phyloP scores from a whole-genome alignment of 2,888 invertebrate species.

The Chloromyia formosa region DNA sequence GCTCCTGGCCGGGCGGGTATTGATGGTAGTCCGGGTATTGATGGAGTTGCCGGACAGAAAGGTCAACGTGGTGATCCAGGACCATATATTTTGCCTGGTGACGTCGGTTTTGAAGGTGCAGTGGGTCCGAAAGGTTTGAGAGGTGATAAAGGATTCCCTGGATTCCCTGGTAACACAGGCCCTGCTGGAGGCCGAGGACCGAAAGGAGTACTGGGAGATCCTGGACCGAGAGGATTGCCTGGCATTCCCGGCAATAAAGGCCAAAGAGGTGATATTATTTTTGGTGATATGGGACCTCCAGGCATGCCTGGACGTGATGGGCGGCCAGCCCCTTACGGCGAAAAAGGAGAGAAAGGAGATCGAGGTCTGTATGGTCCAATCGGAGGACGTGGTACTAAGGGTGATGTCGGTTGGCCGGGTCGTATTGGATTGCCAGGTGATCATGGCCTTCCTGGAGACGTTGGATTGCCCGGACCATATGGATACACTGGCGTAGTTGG shows the following conservation, averaged over 20 bases:
- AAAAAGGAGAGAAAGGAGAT: conserved; percentile 66
- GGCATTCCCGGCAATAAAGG: conserved; percentile 67
- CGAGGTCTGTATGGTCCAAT: conserved; percentile 68
- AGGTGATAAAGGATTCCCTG: conserved; percentile 66
- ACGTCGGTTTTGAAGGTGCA: conserved; percentile 61
- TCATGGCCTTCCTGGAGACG: conserved; percentile 47
- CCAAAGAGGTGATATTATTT: conserved; percentile 61
- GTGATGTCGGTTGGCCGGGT: conserved; percentile 57
- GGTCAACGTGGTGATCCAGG: conserved; percentile 64
- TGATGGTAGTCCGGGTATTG: conserved; percentile 62
- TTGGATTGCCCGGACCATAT: conserved; percentile 53
- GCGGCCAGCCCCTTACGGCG: conserved; percentile 58
- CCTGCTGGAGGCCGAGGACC: conserved; percentile 66
- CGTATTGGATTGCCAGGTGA: conserved; percentile 59
- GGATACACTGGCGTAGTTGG: conserved; percentile 62
- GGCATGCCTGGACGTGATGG: conserved; percentile 64
- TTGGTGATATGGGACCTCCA: conserved; percentile 59
- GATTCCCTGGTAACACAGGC: conserved; percentile 65
- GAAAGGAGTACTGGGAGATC: conserved; percentile 67
- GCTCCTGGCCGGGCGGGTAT: conserved; percentile 67
- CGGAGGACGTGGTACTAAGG: conserved; percentile 67
- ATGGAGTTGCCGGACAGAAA: conserved; percentile 61
- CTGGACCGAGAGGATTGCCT: conserved; percentile 63
- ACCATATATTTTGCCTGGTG: conserved; percentile 60
- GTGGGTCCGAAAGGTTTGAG: conserved; percentile 63